Base-by-base conservation (phyloP, 2,113 vertebrate species). In the Panthera leo region DNA sequence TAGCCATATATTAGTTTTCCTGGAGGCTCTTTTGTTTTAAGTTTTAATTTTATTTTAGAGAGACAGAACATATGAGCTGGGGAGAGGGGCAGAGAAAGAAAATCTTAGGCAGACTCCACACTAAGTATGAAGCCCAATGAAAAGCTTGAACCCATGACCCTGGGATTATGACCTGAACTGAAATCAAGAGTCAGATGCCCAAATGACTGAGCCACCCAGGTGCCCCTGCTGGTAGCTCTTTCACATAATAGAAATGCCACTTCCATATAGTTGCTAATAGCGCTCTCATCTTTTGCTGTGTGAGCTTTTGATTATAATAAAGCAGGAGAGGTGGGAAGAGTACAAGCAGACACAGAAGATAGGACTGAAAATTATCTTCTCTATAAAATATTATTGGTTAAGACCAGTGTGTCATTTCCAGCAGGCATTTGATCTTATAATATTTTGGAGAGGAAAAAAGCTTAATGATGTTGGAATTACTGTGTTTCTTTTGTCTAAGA, bases 401-500 rank as follows among this genome's bases (percentile, higher is more conserved):
- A 94, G 68, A 85, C 80, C 70, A 79, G 14, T 65, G 8, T 58
- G 65, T 48, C 68, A 84, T 92, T 96, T 97, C 15, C 3, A 85
- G 75, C 12, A 73, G 80, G 58, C 79, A 73, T 70, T 83, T 87
- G 89, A 98, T 97, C 96, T 97, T 95, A 73, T 48, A 94, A 85
- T 92, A 90, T 94, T 97, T 87, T 95, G 85, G 97, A 98, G 85
- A 97, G 98, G 96, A 98, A 97, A 80, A 85, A 97, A 98, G 48
- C 86, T 98, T 98, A 98, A 98, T 98, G 90, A 97, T 93, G 84
- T 98, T 98, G 98, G 97, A 98, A 97, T 92, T 97, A 98, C 97
- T 97, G 55, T 97, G 91, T 98, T 98, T 97, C 97, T 96, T 95
- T 98, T 98, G 95, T 96, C 95, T 98, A 87, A 73, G 97, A 97